Conservation (phyloP, 2,113 vertebrate genomes). For the Phocoena sinus region DNA sequence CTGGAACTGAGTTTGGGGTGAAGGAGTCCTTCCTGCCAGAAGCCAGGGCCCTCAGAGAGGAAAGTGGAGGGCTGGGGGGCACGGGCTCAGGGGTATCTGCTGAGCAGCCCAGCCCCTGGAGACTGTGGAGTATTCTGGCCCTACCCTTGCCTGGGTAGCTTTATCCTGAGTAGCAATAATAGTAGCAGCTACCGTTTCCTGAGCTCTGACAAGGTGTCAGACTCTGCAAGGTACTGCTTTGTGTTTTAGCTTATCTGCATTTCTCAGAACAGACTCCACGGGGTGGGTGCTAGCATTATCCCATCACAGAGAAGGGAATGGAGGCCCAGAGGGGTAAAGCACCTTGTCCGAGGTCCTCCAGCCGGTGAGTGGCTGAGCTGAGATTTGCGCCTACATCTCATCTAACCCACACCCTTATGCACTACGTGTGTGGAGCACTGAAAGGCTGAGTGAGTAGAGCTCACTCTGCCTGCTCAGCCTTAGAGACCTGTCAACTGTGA, state of each 20-base stretch:
- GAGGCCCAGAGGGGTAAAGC: neutral
- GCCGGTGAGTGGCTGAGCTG: neutral
- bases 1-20: neutral
- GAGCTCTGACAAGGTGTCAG: neutral
- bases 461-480: neutral
- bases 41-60: neutral
- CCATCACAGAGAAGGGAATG: neutral
- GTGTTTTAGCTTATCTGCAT: neutral
- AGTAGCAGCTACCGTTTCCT: neutral
- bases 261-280: neutral
- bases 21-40: neutral
- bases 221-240: neutral
- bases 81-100: fast-evolving
- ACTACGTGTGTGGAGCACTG: fast-evolving
- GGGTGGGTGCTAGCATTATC: neutral
- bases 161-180: neutral
- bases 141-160: neutral
- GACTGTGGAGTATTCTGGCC: fast-evolving
- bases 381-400: neutral
- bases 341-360: neutral
- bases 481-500: neutral
- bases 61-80: neutral
- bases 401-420: neutral
- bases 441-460: too few species aligned
- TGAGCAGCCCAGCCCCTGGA: neutral